Conservation (phyloP, 2,113 vertebrate genomes). For the Poeciliopsis occidentalis region DNA sequence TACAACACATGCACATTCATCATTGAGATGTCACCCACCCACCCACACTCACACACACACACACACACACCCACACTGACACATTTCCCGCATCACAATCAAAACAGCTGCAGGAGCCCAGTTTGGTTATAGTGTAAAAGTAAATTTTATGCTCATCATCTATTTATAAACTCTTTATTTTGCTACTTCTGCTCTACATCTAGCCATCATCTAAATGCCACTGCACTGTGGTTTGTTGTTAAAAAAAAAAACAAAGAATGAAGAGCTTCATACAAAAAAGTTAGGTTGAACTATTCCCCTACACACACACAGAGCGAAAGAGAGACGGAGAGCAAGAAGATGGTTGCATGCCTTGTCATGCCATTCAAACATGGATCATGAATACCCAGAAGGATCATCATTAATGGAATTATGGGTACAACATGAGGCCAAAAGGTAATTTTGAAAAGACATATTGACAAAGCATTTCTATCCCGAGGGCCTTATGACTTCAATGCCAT, state of each 20-base stretch:
- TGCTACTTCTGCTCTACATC: neutral
- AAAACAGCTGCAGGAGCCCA: neutral
- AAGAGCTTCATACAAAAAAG: too few relatives aligned
- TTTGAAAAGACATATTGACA: constrained; percentile 25
- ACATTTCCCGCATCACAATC: neutral
- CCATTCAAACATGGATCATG: neutral
- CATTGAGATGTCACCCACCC: neutral
- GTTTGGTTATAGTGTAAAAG: neutral
- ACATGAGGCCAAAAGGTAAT: neutral
- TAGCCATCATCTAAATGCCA: neutral
- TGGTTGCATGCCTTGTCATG: constrained; percentile 25
- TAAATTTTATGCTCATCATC: too few relatives aligned
- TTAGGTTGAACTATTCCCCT: too few relatives aligned
- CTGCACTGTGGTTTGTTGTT: neutral
- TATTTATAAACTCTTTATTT: neutral
- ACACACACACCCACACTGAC: neutral
- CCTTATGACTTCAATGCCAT: neutral
- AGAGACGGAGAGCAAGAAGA: neutral
- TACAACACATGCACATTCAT: constrained; percentile 27
- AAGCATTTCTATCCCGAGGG: constrained; percentile 1
- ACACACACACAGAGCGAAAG: too few relatives aligned
- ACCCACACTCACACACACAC: neutral
- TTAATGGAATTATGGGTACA: constrained; percentile 34
- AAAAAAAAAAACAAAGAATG: neutral
- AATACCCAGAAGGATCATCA: constrained; percentile 35